These are phyloP conservation scores for Sylvilagus bachmani DNA, from an alignment of 2,113 vertebrate genomes.

Conservation along the genomic window DNA sequence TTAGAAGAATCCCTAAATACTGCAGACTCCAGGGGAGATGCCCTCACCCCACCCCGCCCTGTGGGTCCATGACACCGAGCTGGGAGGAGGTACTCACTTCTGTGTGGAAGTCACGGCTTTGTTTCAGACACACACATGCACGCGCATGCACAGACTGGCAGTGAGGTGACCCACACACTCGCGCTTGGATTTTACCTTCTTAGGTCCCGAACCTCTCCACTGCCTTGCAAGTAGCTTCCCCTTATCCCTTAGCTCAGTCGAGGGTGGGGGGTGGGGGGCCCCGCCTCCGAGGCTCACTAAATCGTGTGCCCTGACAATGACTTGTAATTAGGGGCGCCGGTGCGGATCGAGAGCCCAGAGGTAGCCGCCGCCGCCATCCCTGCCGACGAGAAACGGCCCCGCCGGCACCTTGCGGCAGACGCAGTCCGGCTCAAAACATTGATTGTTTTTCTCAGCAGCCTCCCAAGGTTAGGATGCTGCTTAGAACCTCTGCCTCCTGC, in stretches of 20 bases:
- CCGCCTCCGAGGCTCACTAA: slow-evolving; percentile 42
- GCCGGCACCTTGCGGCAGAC: background rate
- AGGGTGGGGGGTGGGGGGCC: background rate
- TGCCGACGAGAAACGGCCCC: background rate
- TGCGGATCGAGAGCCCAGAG: background rate
- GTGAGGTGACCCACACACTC: background rate
- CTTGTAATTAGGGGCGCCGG: background rate
- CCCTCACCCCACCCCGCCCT: too few species aligned
- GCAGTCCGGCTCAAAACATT: background rate
- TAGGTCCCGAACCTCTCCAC: background rate
- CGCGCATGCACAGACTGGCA: background rate
- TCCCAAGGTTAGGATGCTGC: slow-evolving; percentile 51
- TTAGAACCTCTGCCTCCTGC: slow-evolving; percentile 33
- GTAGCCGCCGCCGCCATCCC: accelerated
- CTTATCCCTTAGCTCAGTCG: slow-evolving; percentile 34
- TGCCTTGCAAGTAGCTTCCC: slow-evolving; percentile 30
- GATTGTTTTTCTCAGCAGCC: background rate
- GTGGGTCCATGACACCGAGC: background rate
- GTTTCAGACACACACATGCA: background rate
- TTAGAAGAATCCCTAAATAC: background rate
- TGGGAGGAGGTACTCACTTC: slow-evolving; percentile 29
- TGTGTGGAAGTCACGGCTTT: slow-evolving; percentile 21
- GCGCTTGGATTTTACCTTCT: background rate
- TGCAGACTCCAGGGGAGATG: accelerated
- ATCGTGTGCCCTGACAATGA: slow-evolving; percentile 32